Base-by-base conservation (phyloP, 2,797 vertebrate species). In the Melanotaenia pygmaea region DNA sequence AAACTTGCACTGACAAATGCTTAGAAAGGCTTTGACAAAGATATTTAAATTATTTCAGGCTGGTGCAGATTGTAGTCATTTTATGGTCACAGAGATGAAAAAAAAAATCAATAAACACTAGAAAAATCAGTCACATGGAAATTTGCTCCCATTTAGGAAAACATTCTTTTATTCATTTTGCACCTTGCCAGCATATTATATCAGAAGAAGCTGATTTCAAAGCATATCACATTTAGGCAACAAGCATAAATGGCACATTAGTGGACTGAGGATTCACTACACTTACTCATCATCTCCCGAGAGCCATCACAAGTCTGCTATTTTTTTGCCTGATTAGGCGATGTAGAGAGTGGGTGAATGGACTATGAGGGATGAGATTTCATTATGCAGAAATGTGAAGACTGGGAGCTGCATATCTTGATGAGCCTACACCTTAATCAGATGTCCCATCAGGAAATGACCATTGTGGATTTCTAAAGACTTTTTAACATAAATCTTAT, bases 281-380 rank as follows among this genome's bases (percentile, higher is more conserved):
- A 87, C 70, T 70, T 82, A 78, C 85, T 84, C 73, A 87, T 75
- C 78, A 77, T 76, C 77, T 85, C 67, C 64, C 70, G 76, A 78
- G 86, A 72, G 77, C 79, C 81, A 77, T 85, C 53, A 10, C n/a
- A 67, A 64, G 57, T 83, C 74, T 71, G 62, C 80, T 59, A 47
- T 68, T 24, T 16, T 84, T 74, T 70, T 74, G 72, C 81, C 67
- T 90, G 88, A 92, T 92, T 90, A 85, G 86, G 43, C 63, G 64
- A 60, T 82, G 63, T 70, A 5, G 61, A 84, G 80, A 59, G 80
- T 61, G 65, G 64, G 53, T 67, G 59, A 67, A 58, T 62, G 57
- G 47, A 45, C 72, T 38, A 26, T 56, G 63, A 79, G 54, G 40
- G 75, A 69, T 70, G 63, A 64, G 22, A 26, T 69, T 64, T 85